Evolutionary conservation across 2,113 vertebrate species (phyloP).

Genomic region (Astatoreochromis straeleni): DNA sequence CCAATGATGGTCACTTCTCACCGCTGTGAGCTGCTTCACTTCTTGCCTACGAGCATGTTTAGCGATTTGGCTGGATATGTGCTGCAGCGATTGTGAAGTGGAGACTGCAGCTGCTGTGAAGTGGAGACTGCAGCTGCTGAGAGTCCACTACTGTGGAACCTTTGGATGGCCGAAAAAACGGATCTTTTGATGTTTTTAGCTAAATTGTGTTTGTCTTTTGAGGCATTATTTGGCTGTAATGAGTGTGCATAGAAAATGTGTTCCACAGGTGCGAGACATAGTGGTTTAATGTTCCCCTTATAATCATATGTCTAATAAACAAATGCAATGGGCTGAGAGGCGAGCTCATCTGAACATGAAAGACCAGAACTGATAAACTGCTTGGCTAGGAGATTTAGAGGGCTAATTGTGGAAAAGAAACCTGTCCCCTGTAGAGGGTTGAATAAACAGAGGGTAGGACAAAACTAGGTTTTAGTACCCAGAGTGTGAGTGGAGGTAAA

Average conservation of each 20-base stretch:
- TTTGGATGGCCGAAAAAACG: too few relatives aligned
- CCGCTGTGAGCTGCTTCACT: too few relatives aligned
- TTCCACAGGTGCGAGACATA: not conserved
- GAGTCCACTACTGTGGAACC: too few relatives aligned
- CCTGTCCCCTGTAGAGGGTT: not conserved
- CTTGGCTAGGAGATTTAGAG: not conserved
- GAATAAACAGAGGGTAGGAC: not conserved
- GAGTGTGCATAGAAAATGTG: not conserved
- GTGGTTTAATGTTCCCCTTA: not conserved
- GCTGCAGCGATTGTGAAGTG: too few relatives aligned
- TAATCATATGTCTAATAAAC: not conserved
- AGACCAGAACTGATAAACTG: not conserved
- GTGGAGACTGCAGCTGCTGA: too few relatives aligned
- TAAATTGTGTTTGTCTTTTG: not conserved
- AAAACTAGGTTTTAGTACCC: conserved; percentile 5
- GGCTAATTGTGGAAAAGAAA: not conserved
- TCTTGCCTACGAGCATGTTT: too few relatives aligned
- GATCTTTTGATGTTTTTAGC: too few relatives aligned
- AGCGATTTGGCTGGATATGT: too few relatives aligned
- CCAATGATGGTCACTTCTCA: too few relatives aligned
- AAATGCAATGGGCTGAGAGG: not conserved
- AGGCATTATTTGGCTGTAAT: not conserved
- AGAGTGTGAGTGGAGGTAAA: not conserved
- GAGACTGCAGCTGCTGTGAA: too few relatives aligned
- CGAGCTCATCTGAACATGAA: not conserved